Evolutionary conservation across 2,797 vertebrate genomes (phyloP), one percentile per base, ranked within the genome.

Genomic region (Betta splendens): DNA sequence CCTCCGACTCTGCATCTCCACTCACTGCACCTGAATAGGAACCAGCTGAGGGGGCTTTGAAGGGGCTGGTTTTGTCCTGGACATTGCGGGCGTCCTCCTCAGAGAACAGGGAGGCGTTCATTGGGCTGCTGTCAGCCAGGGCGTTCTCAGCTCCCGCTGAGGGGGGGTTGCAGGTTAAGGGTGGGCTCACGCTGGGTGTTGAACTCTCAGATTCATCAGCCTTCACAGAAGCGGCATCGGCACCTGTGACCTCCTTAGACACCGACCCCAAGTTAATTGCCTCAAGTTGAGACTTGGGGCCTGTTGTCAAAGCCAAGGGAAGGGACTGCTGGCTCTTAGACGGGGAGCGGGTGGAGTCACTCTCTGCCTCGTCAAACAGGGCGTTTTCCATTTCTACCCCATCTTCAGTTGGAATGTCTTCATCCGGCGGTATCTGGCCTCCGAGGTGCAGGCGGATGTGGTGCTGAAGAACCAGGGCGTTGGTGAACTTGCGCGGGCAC

Each of bases 401-500:
- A 1, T 84, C 86, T 13, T 87, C 87, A 0, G 64, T 10, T 16
- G 75, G 76, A 29, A 87, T 25, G 11, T 91, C 89, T 42, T 90
- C 91, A 16, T 91, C 90, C 1, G 92, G 91, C 9, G 95, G 94
- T 44, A 97, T 93, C 77, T 96, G 95, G 3, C 95, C 95, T 2
- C 94, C 95, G 0, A 97, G 89, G 65, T 97, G 95, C 90, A 97
- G 91, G n/a, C 94, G 93, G 57, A 97, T 95, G 36, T 97, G 95
- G 74, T 97, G 95, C 86, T 97, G 95, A 53, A 97, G 93, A 65
- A 94, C 95, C 21, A 96, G 91, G 0, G 95, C 95, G 2, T 97
- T 97, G 37, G 95, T 96, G 84, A 97, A 97, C 76, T 95, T 96
- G 52, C 95, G 94, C 48, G 95, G 95, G 75, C 95, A 96, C 63